Evolutionary conservation across 30 jellyfish, hydroid and myxozoan species (phyloP), one percentile per base, ranked within the genome.

Genomic region (Sanderia malayensis): DNA sequence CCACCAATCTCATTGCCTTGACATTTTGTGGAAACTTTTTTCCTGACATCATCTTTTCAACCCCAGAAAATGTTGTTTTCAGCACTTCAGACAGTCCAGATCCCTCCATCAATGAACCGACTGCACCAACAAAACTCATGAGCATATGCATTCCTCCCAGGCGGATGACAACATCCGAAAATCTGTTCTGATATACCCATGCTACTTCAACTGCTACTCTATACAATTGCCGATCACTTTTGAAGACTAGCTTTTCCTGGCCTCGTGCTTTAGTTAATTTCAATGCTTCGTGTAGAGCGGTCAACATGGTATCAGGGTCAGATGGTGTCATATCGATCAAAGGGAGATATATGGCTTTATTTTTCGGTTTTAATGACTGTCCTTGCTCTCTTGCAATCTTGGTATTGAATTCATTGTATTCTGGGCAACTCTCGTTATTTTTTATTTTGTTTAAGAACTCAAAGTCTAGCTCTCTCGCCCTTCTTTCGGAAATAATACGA

Each of bases 141-240:
- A 58, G 32, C 73, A 72, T 18, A 61, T 74, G 86, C 86, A 74
- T 74, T 2, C 86, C 86, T 9, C 86, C 86, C 6, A 74, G 68
- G 0, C 82, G 31, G 10, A 71, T 27, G 46, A 57, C 17, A 23
- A 74, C 31, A 58, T 26, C 41, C 18, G 83, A 8, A 23, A 30
- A 73, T 19, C 72, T 25, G 7, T 17, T 18, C 19, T 73, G 86
- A 26, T 53, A 21, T 2, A 22, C 41, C 86, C 86, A 70, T 10
- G 30, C 10, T 4, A 73, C 32, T 2, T 73, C 34, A 11, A 73
- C 83, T 60, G 63, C 61, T 2, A 73, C 86, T 22, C 71, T 73
- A 34, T 73, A 71, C 23, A 73, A 41, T 25, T 73, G 86, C 83
- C 58, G 86, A 58, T 73, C 64, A 30, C 28, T 7, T 6, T 73